Base-by-base conservation (phyloP, 2,113 vertebrate species). In the Crotophaga sulcirostris region DNA sequence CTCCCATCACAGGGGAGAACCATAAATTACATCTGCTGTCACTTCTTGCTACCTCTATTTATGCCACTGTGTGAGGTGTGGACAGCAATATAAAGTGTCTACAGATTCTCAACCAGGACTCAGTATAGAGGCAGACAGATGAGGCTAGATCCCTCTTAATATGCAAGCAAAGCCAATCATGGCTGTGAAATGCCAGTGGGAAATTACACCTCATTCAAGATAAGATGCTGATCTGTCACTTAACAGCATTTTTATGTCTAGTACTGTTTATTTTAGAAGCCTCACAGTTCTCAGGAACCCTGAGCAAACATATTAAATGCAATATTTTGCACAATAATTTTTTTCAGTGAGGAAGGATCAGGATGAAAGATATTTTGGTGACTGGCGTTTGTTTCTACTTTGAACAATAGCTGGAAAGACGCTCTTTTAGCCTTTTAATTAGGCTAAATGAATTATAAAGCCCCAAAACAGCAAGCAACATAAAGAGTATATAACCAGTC, bases 91-190 rank as follows among this genome's bases (percentile, higher is more conserved):
- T 2, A 51, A 52, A 16, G 42, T 73, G 49, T 12, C 42, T 11
- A 44, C 31, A n/a, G 52, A 56, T 69, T 64, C 18, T 79, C 58
- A 51, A 38, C 42, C 26, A 74, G 51, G 31, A 55, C 58, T 91
- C 33, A n/a, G 23, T 2, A 38, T 2, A 83, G 1, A 11, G 36
- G 12, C 2, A 0, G 21, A 64, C 10, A 58, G 49, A 62, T 54
- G 14, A 76, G 54, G 26, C 24, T 62, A 1, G 0, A 55, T 51
- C 54, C 55, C 40, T 63, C 54, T 52, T n/a, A 31, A 29, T 44
- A 19, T 19, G 54, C 54, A 62, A 76, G 63, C 15, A 64, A 85
- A 87, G 40, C 9, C 49, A 26, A 87, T 69, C 78, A 75, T 38
- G 85, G 29, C 20, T 69, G 51, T 31, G 51, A 89, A 84, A 73